Evolutionary conservation across 2,888 invertebrate genomes (phyloP).

Genomic region (Drosophila meridionalis): DNA sequence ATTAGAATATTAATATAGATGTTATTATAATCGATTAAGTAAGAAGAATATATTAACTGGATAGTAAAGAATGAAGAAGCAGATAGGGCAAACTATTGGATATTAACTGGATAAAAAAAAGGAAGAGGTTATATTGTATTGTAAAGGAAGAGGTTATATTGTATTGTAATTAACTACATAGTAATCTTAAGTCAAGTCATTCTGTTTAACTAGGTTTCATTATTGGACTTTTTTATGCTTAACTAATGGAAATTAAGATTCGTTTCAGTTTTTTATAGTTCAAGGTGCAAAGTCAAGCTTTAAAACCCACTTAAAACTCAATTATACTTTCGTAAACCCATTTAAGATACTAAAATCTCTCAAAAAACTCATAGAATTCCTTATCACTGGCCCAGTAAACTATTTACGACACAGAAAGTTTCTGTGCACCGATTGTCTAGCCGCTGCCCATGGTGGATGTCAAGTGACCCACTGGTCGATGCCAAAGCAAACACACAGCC

Average conservation of each 20-base stretch:
- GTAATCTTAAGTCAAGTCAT: too few relatives aligned
- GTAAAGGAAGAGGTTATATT: too few relatives aligned
- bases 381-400: slow-evolving; percentile 14
- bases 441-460: slow-evolving; percentile 62
- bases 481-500: slow-evolving; percentile 60
- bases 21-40: too few relatives aligned
- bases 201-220: too few relatives aligned
- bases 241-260: neutral
- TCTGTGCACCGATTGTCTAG: slow-evolving; percentile 38
- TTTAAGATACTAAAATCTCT: neutral
- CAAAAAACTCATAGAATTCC: neutral
- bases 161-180: too few relatives aligned
- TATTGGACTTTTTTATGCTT: too few relatives aligned
- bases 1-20: too few relatives aligned
- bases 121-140: too few relatives aligned
- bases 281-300: neutral
- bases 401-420: neutral
- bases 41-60: too few relatives aligned
- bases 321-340: neutral
- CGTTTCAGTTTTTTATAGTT: neutral
- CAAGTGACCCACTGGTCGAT: slow-evolving; percentile 70
- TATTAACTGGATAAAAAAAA: neutral
- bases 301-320: neutral
- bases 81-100: neutral
- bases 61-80: neutral